These are phyloP conservation scores for Myiotriccus ornatus DNA, from an alignment of 2,797 vertebrate species.

Conservation along the genomic window DNA sequence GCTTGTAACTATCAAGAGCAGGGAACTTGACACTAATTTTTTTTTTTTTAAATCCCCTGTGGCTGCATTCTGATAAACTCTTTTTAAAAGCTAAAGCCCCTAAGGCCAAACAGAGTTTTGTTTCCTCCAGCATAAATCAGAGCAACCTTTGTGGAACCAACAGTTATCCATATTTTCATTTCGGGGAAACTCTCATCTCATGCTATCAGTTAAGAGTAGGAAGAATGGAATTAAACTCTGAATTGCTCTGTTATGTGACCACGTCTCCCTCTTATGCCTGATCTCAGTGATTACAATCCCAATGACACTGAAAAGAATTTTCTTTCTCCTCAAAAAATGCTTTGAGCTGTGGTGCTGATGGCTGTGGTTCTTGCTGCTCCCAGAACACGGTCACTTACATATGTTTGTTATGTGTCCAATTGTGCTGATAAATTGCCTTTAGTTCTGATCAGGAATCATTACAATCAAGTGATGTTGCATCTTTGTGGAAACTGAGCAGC, in stretches of 20 bases:
- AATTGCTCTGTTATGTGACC: conserved; percentile 2
- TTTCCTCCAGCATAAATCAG: conserved; percentile 7
- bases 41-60: background rate
- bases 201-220: background rate
- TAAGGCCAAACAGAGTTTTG: background rate
- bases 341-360: background rate
- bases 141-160: background rate
- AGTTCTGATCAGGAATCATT: background rate
- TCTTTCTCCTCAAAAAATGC: background rate
- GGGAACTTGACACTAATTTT: background rate
- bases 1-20: background rate
- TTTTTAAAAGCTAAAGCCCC: background rate
- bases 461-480: background rate
- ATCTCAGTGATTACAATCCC: conserved; percentile 35
- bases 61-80: background rate
- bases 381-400: background rate
- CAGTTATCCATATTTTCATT: conserved; percentile 10
- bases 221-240: background rate
- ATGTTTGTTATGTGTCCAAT: background rate
- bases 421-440: background rate
- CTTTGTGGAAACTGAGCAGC: background rate
- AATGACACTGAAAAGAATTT: background rate
- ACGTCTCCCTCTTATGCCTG: conserved; percentile 54
- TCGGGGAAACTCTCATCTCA: background rate
- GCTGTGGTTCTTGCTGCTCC: background rate